phyloP scores from a whole-genome alignment of 2,888 invertebrate genomes.

The Pomacea canaliculata region DNA sequence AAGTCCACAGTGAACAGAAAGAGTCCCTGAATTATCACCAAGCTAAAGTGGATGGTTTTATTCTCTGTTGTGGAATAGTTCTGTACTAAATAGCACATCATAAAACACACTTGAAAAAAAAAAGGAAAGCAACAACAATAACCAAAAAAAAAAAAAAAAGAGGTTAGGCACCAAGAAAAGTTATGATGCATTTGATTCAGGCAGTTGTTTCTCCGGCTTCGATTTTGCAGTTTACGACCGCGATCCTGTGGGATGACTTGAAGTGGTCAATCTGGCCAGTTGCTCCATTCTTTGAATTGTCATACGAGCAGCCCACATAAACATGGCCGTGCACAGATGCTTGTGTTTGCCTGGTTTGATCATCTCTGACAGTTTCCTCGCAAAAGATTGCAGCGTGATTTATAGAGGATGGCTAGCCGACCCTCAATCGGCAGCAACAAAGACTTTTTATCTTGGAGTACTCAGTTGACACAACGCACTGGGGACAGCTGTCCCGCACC shows the following conservation, averaged over 20 bases:
- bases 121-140: neutral
- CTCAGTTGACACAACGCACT: slow-evolving; percentile 7
- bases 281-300: neutral
- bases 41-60: too few relatives aligned
- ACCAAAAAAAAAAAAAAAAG: neutral
- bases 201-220: neutral
- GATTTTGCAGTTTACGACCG: slow-evolving; percentile 9
- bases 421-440: slow-evolving; percentile 8
- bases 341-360: slow-evolving; percentile 21
- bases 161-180: neutral
- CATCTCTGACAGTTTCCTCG: slow-evolving; percentile 16
- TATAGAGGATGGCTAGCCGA: slow-evolving; percentile 12
- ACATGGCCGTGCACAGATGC: slow-evolving; percentile 12
- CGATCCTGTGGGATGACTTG: neutral
- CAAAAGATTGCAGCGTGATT: slow-evolving; percentile 17
- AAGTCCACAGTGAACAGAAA: too few relatives aligned
- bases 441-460: slow-evolving; percentile 16
- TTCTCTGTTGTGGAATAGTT: too few relatives aligned
- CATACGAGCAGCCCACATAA: neutral
- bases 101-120: neutral
- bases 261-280: slow-evolving; percentile 17
- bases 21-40: too few relatives aligned
- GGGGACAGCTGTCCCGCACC: slow-evolving; percentile 9
- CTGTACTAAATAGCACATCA: too few relatives aligned
- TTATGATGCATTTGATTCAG: neutral